Base-by-base conservation (phyloP, 2,113 vertebrate species). In the Pelecanoides urinatrix region DNA sequence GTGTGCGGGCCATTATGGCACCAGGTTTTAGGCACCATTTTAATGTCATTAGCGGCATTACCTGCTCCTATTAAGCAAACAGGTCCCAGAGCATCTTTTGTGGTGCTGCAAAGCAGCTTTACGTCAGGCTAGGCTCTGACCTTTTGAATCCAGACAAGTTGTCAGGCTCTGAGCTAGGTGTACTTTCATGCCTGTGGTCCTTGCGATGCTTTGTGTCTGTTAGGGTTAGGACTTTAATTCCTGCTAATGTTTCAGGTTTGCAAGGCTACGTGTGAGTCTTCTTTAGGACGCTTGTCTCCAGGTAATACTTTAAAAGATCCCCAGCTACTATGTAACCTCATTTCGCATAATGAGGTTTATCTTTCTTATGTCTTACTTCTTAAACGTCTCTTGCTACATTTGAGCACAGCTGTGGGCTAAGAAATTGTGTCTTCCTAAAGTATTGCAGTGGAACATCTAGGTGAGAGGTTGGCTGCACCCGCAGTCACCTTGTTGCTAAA, bases 311-410 rank as follows among this genome's bases (percentile, higher is more conserved):
- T 21, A 63, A 80, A 83, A 90, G 26, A 86, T 8, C 16, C 7
- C 7, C 20, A 52, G n/a, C 52, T 80, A 55, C 23, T 77, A 16
- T 18, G 38, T 63, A 77, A 83, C 38, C 26, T 95, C 16, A 42
- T 88, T 93, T 88, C 38, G 50, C 16, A 17, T 62, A 76, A 84
- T 53, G 30, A 92, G 26, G 20, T 80, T 83, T 90, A 32, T 82
- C 59, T 89, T 85, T 81, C 25, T 66, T 78, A 20, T 29, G 30
- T 59, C 8, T 82, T 58, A 26, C 29, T 75, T 89, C 80, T 72
- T 45, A 82, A 85, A 42, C 32, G 20, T 58, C 50, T 75, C 32
- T 76, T 58, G 14, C 62, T 82, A 7, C 9, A 29, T 65, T 59
- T 4, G 34, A 90, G 62, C 56, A 40, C 17, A 76, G 11, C 20